Percentiles rank a stretch among this genome's conserved stretches.
These are phyloP conservation scores for Sitta carolinensis DNA, from an alignment of 2,797 vertebrate genomes.

Conservation along the genomic window DNA sequence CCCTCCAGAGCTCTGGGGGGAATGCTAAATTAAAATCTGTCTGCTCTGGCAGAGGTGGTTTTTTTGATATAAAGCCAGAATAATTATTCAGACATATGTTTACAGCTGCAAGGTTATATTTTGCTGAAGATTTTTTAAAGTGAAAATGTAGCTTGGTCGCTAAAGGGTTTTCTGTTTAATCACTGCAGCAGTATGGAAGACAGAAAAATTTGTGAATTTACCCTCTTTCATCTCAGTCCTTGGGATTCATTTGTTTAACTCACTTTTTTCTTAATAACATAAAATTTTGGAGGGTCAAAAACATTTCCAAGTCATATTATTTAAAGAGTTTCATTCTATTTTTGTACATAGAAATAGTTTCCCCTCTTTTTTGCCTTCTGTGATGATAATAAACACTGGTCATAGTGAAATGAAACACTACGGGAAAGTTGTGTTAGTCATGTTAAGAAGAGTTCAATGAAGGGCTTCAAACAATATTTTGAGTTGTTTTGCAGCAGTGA, in stretches of 20 bases:
- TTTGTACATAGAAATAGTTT: neutral
- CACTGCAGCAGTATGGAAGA: neutral
- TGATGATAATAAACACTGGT: neutral
- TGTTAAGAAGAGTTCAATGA: slow-evolving; percentile 61
- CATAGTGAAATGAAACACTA: neutral
- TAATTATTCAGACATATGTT: slow-evolving; percentile 80
- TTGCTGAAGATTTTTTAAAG: slow-evolving; percentile 69
- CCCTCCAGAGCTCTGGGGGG: slow-evolving; percentile 80
- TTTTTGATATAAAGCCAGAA: slow-evolving; percentile 79
- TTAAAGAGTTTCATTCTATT: neutral
- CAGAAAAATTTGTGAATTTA: slow-evolving; percentile 1
- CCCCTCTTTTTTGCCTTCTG: neutral
- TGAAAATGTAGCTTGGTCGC: slow-evolving; percentile 62
- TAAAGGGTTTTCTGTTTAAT: slow-evolving; percentile 65
- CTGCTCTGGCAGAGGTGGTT: slow-evolving; percentile 76
- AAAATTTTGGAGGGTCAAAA: neutral
- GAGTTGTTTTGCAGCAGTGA: slow-evolving; percentile 67
- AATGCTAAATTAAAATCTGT: slow-evolving; percentile 82
- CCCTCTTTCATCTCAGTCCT: slow-evolving; percentile 32
- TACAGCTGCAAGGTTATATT: slow-evolving; percentile 75
- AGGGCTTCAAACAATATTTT: slow-evolving; percentile 69
- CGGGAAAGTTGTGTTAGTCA: slow-evolving; percentile 21
- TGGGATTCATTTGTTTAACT: slow-evolving; percentile 14
- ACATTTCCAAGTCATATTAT: neutral
- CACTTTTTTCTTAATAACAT: neutral